Conservation (phyloP, 2,113 vertebrate species). For the Trogon surrucura region DNA sequence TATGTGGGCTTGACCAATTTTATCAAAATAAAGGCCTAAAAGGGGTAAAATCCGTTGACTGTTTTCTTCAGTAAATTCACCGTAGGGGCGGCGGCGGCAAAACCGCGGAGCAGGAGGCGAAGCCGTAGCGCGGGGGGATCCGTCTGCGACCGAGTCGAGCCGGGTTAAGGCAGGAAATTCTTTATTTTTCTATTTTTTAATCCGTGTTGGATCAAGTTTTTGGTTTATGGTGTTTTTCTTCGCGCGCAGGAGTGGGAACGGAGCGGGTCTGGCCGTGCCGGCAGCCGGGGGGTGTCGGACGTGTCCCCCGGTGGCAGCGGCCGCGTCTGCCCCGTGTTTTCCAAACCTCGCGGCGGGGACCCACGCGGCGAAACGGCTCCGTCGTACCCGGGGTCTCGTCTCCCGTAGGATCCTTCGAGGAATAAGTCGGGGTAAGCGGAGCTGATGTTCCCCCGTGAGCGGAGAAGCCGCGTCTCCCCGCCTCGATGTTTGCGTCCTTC, state of each 20-base stretch:
- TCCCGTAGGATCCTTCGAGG: rapidly evolving
- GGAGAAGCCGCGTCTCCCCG: background rate
- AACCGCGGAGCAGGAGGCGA: too few relatives aligned
- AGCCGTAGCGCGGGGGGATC: too few relatives aligned
- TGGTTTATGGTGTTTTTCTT: background rate
- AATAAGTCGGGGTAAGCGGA: background rate
- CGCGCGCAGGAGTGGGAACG: rapidly evolving
- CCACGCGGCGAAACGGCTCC: background rate
- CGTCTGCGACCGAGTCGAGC: too few relatives aligned
- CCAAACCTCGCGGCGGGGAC: background rate
- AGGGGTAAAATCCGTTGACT: conserved; percentile 7
- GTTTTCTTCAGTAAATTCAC: background rate
- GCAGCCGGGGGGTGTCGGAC: background rate
- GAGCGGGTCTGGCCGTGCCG: background rate
- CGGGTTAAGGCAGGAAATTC: too few relatives aligned
- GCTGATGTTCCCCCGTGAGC: rapidly evolving
- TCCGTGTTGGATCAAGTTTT: rapidly evolving
- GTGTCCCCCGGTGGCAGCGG: background rate
- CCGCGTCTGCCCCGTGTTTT: background rate
- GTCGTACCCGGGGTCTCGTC: background rate
- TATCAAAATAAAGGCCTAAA: conserved; percentile 62
- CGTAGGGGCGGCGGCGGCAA: too few relatives aligned
- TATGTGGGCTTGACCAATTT: conserved; percentile 70
- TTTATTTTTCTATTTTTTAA: background rate
- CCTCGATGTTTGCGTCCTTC: rapidly evolving